Conservation (phyloP, 2,113 vertebrate species). For the Orcinus orca region DNA sequence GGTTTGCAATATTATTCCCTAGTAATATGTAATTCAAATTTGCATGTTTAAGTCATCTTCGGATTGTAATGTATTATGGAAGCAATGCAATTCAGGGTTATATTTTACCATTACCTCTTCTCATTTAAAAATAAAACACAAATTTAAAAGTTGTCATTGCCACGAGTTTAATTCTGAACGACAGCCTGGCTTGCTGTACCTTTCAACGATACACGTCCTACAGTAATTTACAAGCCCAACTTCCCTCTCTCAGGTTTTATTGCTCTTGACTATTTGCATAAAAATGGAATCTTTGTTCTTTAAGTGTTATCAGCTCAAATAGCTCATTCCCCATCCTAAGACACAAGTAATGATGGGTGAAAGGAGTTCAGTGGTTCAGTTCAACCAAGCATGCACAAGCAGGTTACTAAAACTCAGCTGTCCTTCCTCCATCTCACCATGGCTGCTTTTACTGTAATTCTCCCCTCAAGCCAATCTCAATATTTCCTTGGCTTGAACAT, state of each 20-base stretch:
- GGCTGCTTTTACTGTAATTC: background rate
- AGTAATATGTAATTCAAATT: background rate
- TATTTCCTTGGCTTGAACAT: fast-evolving
- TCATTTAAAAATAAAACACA: constrained; percentile 17
- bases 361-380: background rate
- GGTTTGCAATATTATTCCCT: background rate
- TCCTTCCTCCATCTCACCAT: fast-evolving
- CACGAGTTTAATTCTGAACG: background rate
- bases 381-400: background rate
- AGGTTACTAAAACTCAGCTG: background rate
- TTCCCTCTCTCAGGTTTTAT: constrained; percentile 20
- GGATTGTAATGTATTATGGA: background rate
- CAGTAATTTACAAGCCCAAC: background rate
- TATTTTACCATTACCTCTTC: background rate
- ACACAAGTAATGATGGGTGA: background rate
- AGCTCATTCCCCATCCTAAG: background rate
- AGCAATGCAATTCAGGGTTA: background rate
- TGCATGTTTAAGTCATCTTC: background rate
- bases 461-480: background rate
- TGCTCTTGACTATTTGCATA: constrained; percentile 58
- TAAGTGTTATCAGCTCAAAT: constrained; percentile 33
- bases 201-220: background rate
- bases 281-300: constrained; percentile 54
- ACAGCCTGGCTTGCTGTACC: background rate
- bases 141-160: constrained; percentile 11